Evolutionary conservation across 2,113 vertebrate species (phyloP).

Genomic region (Lasiurus borealis): DNA sequence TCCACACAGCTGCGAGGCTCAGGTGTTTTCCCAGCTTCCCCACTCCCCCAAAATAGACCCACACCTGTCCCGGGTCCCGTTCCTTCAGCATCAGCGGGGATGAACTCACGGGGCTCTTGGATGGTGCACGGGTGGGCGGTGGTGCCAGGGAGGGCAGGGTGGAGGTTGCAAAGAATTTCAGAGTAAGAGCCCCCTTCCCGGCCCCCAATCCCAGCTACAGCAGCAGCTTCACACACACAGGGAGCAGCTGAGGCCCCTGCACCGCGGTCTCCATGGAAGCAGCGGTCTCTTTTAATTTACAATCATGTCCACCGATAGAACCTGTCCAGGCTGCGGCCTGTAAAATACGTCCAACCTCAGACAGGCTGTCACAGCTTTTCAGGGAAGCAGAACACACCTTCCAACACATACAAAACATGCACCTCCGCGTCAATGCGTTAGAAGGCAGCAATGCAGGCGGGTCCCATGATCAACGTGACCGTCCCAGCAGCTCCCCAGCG

Average conservation of each 20-base stretch:
- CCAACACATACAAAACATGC: conserved; percentile 80
- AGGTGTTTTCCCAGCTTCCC: neutral
- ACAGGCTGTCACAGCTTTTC: conserved; percentile 78
- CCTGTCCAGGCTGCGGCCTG: conserved; percentile 69
- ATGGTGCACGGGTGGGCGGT: neutral
- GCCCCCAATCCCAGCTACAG: neutral
- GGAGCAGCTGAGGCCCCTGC: neutral
- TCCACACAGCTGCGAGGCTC: neutral
- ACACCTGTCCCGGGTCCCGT: neutral
- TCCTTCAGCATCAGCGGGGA: neutral
- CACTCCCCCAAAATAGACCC: neutral
- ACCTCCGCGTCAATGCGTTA: conserved; percentile 70
- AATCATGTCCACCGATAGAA: conserved; percentile 63
- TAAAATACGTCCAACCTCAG: conserved; percentile 70
- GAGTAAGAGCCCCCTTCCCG: neutral
- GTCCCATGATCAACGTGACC: neutral
- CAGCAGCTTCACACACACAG: neutral
- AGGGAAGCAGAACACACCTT: conserved; percentile 76
- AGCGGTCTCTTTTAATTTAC: conserved; percentile 78
- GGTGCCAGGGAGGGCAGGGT: neutral
- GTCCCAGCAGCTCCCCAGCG: neutral
- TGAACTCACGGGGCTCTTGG: neutral
- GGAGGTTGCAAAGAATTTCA: neutral
- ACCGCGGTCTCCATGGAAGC: conserved; percentile 55
- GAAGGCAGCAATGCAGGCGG: conserved; percentile 58